phyloP scores from a whole-genome alignment of 2,888 invertebrate genomes.

The Mesorhabditis belari region DNA sequence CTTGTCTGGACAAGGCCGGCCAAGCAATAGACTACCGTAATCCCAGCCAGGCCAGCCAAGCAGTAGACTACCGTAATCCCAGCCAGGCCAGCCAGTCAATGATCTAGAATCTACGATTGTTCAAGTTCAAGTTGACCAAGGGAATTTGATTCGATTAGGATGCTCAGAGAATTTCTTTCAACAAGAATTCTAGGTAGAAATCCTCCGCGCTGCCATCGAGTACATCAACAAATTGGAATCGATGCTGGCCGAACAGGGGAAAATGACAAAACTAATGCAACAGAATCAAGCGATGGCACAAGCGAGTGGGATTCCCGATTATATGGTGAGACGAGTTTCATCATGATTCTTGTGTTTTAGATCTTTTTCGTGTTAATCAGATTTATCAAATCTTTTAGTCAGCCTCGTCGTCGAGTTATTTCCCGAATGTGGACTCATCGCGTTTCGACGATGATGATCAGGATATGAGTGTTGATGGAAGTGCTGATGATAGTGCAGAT shows the following conservation, averaged over 20 bases:
- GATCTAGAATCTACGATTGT: too few relatives aligned
- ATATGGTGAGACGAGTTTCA: constrained; percentile 14
- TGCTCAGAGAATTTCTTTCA: too few relatives aligned
- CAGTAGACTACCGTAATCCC: too few relatives aligned
- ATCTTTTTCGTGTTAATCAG: neutral
- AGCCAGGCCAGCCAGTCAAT: too few relatives aligned
- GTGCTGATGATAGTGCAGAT: neutral
- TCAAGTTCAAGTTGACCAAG: too few relatives aligned
- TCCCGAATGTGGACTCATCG: neutral
- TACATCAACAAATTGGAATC: constrained; percentile 73
- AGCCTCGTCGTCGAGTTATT: neutral
- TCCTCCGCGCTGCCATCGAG: constrained; percentile 90
- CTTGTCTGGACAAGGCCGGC: too few relatives aligned
- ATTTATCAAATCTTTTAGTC: neutral
- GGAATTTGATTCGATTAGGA: too few relatives aligned
- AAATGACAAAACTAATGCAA: constrained; percentile 48
- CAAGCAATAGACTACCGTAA: too few relatives aligned
- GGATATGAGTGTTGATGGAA: constrained; percentile 7
- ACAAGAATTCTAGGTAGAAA: constrained; percentile 71
- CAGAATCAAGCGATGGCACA: constrained; percentile 24
- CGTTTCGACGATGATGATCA: constrained; percentile 7
- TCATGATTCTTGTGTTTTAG: neutral
- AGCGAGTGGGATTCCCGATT: constrained; percentile 13
- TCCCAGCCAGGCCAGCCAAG: too few relatives aligned
- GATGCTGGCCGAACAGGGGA: constrained; percentile 51